Conservation (phyloP, 2,888 invertebrate genomes). For the Chalcis sispes region DNA sequence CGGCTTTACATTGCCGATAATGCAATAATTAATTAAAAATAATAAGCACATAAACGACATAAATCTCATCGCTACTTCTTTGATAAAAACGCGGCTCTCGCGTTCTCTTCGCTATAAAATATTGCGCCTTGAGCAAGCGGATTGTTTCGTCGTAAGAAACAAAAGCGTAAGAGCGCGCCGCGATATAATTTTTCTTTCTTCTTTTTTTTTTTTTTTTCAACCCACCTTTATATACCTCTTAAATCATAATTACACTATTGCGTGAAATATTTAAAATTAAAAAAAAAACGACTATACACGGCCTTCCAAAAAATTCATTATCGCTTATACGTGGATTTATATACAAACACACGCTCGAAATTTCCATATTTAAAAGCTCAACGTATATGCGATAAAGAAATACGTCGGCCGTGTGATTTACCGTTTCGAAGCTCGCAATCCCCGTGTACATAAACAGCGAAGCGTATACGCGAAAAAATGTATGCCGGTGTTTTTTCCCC, state of each 20-base stretch:
- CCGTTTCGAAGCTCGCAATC: too few species aligned
- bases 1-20: too few species aligned
- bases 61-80: too few species aligned
- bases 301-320: constrained; percentile 44
- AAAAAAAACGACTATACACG: constrained; percentile 22
- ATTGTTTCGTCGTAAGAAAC: constrained; percentile 32
- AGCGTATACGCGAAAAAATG: constrained; percentile 1
- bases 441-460: background rate
- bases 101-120: too few species aligned
- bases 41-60: too few species aligned
- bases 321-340: constrained; percentile 4
- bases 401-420: constrained; percentile 30
- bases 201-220: too few species aligned
- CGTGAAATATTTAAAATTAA: too few species aligned
- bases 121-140: too few species aligned
- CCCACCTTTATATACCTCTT: constrained; percentile 18
- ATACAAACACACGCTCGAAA: background rate
- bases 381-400: constrained; percentile 20
- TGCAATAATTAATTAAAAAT: too few species aligned
- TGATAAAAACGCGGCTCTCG: too few species aligned
- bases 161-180: too few species aligned
- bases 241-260: constrained; percentile 27
- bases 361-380: constrained; percentile 35
- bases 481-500: background rate
- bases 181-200: too few species aligned